These are phyloP conservation scores for Archivesica marissinica DNA, from an alignment of 1,140 invertebrate species.

Conservation along the genomic window DNA sequence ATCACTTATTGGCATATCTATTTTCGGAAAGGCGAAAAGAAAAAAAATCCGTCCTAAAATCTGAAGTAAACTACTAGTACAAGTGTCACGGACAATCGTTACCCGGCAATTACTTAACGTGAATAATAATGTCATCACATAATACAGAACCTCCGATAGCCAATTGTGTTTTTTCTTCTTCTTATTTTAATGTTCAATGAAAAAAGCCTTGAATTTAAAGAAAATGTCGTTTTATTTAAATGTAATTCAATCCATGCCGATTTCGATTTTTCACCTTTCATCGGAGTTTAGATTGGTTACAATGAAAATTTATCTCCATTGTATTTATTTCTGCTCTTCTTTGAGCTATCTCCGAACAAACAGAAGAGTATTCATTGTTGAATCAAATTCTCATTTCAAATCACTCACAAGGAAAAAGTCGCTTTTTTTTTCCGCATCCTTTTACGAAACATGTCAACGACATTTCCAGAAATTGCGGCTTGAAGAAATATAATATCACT, in stretches of 20 bases:
- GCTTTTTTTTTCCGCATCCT: constrained; percentile 17
- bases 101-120: constrained; percentile 29
- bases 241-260: constrained; percentile 29
- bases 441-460: constrained; percentile 4
- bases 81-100: constrained; percentile 9
- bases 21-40: neutral
- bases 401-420: constrained; percentile 21
- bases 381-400: constrained; percentile 39
- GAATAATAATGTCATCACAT: constrained; percentile 15
- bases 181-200: constrained; percentile 2
- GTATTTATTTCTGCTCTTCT: constrained; percentile 15
- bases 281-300: constrained; percentile 1
- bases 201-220: constrained; percentile 26
- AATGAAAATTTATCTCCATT: constrained; percentile 33
- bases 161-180: constrained; percentile 16
- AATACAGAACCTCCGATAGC: neutral
- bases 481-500: constrained; percentile 2
- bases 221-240: constrained; percentile 33
- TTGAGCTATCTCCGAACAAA: neutral
- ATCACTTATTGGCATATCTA: constrained; percentile 16
- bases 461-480: constrained; percentile 19
- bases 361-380: constrained; percentile 20
- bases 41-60: constrained; percentile 19
- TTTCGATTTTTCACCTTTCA: constrained; percentile 47
- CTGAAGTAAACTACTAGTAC: neutral